Evolutionary conservation across 1,140 invertebrate species (phyloP).

Genomic region (Gryllus bimaculatus): DNA sequence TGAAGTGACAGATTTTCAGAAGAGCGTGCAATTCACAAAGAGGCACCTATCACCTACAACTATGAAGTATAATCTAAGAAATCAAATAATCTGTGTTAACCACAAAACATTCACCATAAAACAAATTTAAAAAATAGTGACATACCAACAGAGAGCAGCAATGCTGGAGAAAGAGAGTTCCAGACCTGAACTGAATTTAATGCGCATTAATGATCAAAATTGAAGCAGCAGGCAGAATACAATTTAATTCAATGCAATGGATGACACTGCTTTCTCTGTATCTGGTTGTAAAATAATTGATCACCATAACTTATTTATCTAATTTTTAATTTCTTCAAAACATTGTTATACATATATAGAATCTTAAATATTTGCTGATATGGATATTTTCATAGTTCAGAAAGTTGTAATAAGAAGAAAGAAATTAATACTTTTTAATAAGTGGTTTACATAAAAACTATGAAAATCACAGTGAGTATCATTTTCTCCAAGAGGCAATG

Average conservation of each 20-base stretch:
- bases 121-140: neutral
- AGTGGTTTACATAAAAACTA: too few species aligned
- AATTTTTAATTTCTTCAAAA: neutral
- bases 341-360: neutral
- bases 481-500: neutral
- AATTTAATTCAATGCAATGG: too few species aligned
- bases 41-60: neutral
- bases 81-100: neutral
- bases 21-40: neutral
- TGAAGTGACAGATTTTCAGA: neutral
- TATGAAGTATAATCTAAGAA: neutral
- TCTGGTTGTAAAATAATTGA: neutral
- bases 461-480: neutral
- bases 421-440: too few species aligned
- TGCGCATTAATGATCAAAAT: neutral
- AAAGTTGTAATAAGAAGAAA: too few species aligned
- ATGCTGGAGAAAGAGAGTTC: neutral
- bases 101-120: conserved; percentile 1
- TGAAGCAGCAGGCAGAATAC: neutral
- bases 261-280: neutral
- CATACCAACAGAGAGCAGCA: neutral
- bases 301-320: neutral
- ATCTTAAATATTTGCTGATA: neutral
- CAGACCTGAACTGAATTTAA: neutral
- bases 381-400: too few species aligned